Evolutionary conservation across 2,888 invertebrate species (phyloP).

Genomic region (Orthonychiurus folsomi): DNA sequence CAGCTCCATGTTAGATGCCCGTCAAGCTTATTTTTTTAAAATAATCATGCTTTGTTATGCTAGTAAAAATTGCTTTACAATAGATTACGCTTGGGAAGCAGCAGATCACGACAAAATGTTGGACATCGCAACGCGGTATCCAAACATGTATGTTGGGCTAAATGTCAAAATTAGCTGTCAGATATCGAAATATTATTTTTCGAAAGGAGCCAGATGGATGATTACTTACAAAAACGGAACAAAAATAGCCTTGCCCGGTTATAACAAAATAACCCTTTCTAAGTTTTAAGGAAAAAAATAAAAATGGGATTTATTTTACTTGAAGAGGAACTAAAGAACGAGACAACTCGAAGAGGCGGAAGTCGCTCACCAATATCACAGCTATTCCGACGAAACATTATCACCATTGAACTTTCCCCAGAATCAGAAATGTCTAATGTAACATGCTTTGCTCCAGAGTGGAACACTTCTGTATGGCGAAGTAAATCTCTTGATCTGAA

Average conservation of each 20-base stretch:
- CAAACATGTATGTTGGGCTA: conserved; percentile 24
- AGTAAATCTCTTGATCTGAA: conserved; percentile 11
- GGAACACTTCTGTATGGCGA: conserved; percentile 33
- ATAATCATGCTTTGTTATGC: conserved; percentile 2
- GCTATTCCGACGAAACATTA: conserved; percentile 7
- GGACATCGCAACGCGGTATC: background rate
- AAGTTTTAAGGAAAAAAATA: background rate
- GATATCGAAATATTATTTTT: conserved; percentile 25
- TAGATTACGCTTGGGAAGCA: conserved; percentile 27
- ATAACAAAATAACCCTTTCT: background rate
- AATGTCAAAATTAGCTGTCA: conserved; percentile 22
- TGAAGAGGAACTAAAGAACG: too few relatives aligned
- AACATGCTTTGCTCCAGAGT: conserved; percentile 29
- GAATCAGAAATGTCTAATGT: conserved; percentile 13
- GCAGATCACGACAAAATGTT: conserved; percentile 27
- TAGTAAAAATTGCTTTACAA: background rate
- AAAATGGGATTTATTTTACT: background rate
- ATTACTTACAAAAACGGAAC: conserved; percentile 15
- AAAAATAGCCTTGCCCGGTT: background rate
- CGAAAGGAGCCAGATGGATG: conserved; percentile 27
- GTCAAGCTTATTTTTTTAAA: too few relatives aligned
- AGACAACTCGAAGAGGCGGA: too few relatives aligned
- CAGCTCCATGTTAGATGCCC: background rate
- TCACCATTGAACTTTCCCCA: conserved; percentile 12
- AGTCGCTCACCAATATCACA: too few relatives aligned